Evolutionary conservation across 2,888 invertebrate species (phyloP).

Genomic region (Rotaria socialis): DNA sequence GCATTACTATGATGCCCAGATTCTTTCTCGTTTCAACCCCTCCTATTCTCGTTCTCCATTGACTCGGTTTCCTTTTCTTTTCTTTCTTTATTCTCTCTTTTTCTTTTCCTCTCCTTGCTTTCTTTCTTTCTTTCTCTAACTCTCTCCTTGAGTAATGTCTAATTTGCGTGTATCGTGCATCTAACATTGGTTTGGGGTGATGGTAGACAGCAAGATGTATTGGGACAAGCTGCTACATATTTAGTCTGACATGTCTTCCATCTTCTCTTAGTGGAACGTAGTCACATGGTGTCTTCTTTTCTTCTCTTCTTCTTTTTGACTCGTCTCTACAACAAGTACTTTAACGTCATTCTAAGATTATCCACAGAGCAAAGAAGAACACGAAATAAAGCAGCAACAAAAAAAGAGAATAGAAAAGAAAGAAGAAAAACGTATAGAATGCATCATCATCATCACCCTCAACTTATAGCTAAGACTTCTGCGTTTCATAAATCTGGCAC

Average conservation of each 20-base stretch:
- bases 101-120: not conserved
- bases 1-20: conserved; percentile 26
- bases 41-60: not conserved
- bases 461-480: not conserved
- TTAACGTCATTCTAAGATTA: not conserved
- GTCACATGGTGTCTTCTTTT: not conserved
- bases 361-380: not conserved
- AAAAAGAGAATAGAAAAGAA: not conserved
- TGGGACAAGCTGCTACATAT: not conserved
- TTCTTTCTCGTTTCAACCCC: conserved; percentile 19
- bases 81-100: not conserved
- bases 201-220: not conserved
- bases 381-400: not conserved
- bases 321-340: not conserved
- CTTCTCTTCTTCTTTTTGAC: not conserved
- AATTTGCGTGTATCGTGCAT: conserved; percentile 2
- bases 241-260: not conserved
- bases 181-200: conserved; percentile 13
- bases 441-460: not conserved
- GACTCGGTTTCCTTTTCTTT: conserved; percentile 12
- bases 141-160: conserved; percentile 18
- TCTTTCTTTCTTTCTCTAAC: not conserved
- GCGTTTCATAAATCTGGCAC: not conserved
- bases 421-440: not conserved
- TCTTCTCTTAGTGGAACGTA: not conserved